phyloP scores from a whole-genome alignment of 2,888 invertebrate genomes.

The Cryptus viduatorius region DNA sequence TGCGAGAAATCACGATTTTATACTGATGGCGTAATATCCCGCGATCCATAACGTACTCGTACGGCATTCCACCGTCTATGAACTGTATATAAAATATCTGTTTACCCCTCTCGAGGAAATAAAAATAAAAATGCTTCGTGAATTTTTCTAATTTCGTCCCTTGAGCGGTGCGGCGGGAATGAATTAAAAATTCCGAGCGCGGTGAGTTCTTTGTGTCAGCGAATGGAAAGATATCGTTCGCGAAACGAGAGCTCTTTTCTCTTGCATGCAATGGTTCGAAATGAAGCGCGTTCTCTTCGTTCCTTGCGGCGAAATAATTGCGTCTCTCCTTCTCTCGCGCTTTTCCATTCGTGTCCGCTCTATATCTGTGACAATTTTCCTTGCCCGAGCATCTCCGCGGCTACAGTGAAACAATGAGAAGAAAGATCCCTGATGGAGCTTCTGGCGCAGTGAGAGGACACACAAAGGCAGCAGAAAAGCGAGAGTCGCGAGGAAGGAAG shows the following conservation, averaged over 20 bases:
- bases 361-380: background rate
- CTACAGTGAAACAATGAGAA: slow-evolving; percentile 49
- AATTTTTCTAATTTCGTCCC: slow-evolving; percentile 45
- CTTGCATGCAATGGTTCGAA: slow-evolving; percentile 30
- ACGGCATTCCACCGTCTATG: background rate
- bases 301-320: slow-evolving; percentile 51
- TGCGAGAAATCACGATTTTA: slow-evolving; percentile 30
- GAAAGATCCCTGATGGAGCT: slow-evolving; percentile 53
- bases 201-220: slow-evolving; percentile 1
- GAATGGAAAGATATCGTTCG: slow-evolving; percentile 31
- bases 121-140: slow-evolving; percentile 14
- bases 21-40: slow-evolving; percentile 13
- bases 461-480: slow-evolving; percentile 40
- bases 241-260: slow-evolving; percentile 21
- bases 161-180: background rate
- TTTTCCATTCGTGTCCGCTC: background rate
- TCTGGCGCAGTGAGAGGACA: slow-evolving; percentile 7
- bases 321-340: background rate
- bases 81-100: slow-evolving; percentile 17
- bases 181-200: slow-evolving; percentile 57
- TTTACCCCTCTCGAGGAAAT: slow-evolving; percentile 7
- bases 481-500: slow-evolving; percentile 15
- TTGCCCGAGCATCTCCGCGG: background rate
- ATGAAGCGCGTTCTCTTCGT: slow-evolving; percentile 26
- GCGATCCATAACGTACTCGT: background rate